A percentile compares a stretch with the other conserved stretches of the same genome.
These are phyloP conservation scores for Micropoecilia bifurca DNA, from an alignment of 2,797 vertebrate genomes.

Conservation along the genomic window DNA sequence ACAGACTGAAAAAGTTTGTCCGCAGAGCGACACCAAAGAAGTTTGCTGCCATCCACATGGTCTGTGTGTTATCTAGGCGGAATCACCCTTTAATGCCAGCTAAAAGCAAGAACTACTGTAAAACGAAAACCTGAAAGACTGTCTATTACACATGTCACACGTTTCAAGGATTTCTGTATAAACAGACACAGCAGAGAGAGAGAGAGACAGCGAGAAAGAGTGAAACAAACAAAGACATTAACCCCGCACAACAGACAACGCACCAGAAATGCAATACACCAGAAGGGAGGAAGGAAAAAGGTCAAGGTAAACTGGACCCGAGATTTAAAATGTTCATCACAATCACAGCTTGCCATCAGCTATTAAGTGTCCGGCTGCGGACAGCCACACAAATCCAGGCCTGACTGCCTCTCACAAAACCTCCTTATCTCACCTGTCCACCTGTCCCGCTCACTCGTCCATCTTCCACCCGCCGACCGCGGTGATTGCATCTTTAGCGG, in stretches of 20 bases:
- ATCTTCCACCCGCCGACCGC: slow-evolving; percentile 71
- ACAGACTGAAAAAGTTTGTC: neutral
- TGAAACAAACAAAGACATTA: slow-evolving; percentile 62
- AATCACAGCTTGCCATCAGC: slow-evolving; percentile 82
- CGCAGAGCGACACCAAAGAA: neutral
- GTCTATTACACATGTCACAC: slow-evolving; percentile 36
- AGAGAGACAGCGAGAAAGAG: too few relatives aligned
- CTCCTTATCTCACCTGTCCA: slow-evolving; percentile 85
- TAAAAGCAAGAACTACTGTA: slow-evolving; percentile 24
- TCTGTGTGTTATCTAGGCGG: slow-evolving; percentile 1
- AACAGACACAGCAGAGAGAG: slow-evolving; percentile 24
- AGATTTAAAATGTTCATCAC: slow-evolving; percentile 83
- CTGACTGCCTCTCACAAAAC: slow-evolving; percentile 77
- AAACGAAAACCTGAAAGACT: slow-evolving; percentile 5
- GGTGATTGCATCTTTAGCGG: slow-evolving; percentile 82
- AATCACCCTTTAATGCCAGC: slow-evolving; percentile 17
- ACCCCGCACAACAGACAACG: slow-evolving; percentile 46
- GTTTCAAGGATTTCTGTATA: slow-evolving; percentile 37
- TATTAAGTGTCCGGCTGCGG: slow-evolving; percentile 78
- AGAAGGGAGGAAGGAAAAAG: slow-evolving; percentile 70
- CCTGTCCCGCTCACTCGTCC: slow-evolving; percentile 81
- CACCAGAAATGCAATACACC: slow-evolving; percentile 41
- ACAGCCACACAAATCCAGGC: slow-evolving; percentile 79
- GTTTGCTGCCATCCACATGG: slow-evolving; percentile 3
- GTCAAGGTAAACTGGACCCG: slow-evolving; percentile 76